phyloP scores from a whole-genome alignment of 2,888 invertebrate genomes.

The Gari tellinella region DNA sequence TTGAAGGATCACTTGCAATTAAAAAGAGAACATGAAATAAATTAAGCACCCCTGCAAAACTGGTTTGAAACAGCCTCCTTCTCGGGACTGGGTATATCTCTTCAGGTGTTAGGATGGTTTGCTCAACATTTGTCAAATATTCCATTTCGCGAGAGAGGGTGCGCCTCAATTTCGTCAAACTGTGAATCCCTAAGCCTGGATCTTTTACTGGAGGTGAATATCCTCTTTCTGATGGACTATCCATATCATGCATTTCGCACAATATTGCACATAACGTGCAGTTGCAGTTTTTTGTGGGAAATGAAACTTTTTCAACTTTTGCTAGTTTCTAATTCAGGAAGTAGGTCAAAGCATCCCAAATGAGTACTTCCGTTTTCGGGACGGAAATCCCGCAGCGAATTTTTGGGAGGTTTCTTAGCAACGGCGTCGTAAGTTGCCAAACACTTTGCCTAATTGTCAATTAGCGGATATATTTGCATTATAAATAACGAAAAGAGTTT shows the following conservation, averaged over 20 bases:
- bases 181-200: conserved; percentile 37
- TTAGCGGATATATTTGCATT: too few relatives aligned
- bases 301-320: conserved; percentile 13
- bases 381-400: conserved; percentile 33
- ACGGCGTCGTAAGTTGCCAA: conserved; percentile 41
- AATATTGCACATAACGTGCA: too few relatives aligned
- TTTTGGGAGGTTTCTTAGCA: conserved; percentile 34
- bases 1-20: too few relatives aligned
- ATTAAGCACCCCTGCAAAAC: neutral
- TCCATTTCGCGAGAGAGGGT: conserved; percentile 29
- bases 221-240: conserved; percentile 37
- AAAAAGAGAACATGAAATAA: too few relatives aligned
- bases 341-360: neutral
- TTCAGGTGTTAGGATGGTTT: conserved; percentile 38
- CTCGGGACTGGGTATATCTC: conserved; percentile 41
- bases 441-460: neutral
- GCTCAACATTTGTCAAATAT: conserved; percentile 37
- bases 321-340: conserved; percentile 6
- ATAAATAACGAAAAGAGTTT: too few relatives aligned
- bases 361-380: conserved; percentile 44
- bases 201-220: conserved; percentile 66
- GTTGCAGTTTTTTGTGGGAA: too few relatives aligned
- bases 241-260: conserved; percentile 32
- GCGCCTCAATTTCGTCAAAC: conserved; percentile 27
- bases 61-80: conserved; percentile 14